These are phyloP conservation scores for Agrochola lychnidis DNA, from an alignment of 2,888 invertebrate species.

Conservation along the genomic window DNA sequence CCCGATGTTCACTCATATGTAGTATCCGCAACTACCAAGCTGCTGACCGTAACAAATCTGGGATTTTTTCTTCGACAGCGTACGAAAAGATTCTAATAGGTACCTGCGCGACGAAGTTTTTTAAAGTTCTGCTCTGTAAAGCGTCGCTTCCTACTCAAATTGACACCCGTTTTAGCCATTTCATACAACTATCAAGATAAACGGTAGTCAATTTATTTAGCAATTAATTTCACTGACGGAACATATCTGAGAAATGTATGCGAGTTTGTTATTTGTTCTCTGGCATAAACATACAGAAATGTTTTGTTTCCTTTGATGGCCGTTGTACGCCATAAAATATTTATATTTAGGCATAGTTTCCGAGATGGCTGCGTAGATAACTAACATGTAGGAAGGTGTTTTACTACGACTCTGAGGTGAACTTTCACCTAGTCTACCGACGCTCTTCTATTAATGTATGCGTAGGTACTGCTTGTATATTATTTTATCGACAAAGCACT, in stretches of 20 bases:
- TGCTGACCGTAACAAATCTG: neutral
- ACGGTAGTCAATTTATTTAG: neutral
- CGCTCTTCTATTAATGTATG: constrained; percentile 15
- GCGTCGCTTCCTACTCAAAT: neutral
- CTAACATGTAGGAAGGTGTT: constrained; percentile 16
- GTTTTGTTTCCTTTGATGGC: constrained; percentile 8
- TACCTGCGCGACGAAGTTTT: neutral
- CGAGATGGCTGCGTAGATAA: constrained; percentile 26
- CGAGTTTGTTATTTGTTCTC: neutral
- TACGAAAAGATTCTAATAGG: neutral
- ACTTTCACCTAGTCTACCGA: constrained; percentile 36
- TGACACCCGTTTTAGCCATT: neutral
- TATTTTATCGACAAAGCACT: neutral
- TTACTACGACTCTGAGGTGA: constrained; percentile 23
- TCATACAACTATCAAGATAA: neutral
- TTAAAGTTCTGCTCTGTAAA: no score
- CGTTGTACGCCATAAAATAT: constrained; percentile 9
- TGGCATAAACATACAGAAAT: neutral
- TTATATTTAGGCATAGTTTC: neutral
- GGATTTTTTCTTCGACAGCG: neutral
- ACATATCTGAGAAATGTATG: neutral
- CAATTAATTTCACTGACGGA: no score
- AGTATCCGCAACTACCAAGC: neutral
- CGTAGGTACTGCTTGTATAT: neutral
- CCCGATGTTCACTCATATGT: no score